Evolutionary conservation across 2,113 vertebrate species (phyloP).

Genomic region (Hemiscyllium ocellatum): DNA sequence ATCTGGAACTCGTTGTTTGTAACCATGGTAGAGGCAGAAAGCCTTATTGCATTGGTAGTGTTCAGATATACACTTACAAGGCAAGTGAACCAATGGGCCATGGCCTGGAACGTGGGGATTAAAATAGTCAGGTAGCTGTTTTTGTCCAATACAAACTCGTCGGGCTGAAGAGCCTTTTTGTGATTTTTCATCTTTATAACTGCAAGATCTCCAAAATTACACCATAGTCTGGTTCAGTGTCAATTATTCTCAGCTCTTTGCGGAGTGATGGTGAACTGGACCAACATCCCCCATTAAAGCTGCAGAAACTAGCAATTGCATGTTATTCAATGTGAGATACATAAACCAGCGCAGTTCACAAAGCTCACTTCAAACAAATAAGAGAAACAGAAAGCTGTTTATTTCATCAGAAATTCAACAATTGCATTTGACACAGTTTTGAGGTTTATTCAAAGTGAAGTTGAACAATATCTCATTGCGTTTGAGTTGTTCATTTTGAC

Average conservation of each 20-base stretch:
- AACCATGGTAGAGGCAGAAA: no score
- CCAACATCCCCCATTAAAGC: background rate
- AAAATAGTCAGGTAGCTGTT: no score
- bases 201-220: background rate
- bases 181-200: no score
- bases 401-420: background rate
- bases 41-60: no score
- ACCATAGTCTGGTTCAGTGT: background rate
- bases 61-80: no score
- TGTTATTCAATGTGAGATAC: background rate
- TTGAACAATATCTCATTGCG: background rate
- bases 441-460: background rate
- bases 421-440: background rate
- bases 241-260: no score
- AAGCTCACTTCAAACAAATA: background rate
- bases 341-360: background rate
- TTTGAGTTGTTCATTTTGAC: background rate
- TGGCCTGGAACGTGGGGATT: no score
- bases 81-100: no score
- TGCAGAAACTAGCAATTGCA: background rate
- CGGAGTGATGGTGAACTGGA: background rate
- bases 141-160: no score
- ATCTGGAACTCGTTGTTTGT: no score
- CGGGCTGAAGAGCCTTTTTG: no score
- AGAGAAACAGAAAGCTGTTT: background rate